phyloP scores from a whole-genome alignment of 1,140 invertebrate genomes.

The Musca vetustissima region DNA sequence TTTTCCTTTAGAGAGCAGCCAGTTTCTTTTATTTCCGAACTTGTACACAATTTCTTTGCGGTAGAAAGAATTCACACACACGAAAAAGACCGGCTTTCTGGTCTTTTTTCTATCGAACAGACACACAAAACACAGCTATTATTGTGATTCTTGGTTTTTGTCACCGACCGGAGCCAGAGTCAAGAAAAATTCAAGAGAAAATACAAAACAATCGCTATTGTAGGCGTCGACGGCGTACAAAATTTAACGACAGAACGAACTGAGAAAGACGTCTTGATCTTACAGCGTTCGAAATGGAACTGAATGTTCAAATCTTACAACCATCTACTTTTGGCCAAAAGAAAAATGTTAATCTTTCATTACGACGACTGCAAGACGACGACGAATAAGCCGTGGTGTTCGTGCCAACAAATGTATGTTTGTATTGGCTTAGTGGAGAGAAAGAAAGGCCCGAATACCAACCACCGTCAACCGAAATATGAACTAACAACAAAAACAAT shows the following conservation, averaged over 20 bases:
- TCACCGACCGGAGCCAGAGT: too few relatives aligned
- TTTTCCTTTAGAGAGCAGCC: too few relatives aligned
- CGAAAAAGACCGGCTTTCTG: slow-evolving; percentile 14
- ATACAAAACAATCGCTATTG: background rate
- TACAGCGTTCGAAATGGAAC: slow-evolving; percentile 48
- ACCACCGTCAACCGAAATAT: too few relatives aligned
- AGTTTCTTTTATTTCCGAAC: too few relatives aligned
- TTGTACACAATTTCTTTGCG: too few relatives aligned
- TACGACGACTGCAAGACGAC: too few relatives aligned
- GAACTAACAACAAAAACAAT: too few relatives aligned
- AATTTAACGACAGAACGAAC: slow-evolving; percentile 10
- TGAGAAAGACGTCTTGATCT: slow-evolving; percentile 41
- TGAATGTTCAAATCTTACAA: slow-evolving; percentile 46
- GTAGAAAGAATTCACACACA: background rate
- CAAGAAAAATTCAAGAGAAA: background rate
- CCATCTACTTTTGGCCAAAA: slow-evolving; percentile 51
- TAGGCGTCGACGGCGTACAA: background rate
- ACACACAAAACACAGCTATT: background rate
- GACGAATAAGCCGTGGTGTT: too few relatives aligned
- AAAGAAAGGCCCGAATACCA: too few relatives aligned
- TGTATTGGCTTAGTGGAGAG: too few relatives aligned
- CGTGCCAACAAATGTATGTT: too few relatives aligned
- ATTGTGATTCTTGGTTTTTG: background rate
- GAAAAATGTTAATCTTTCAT: background rate
- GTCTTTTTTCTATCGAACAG: background rate